Conservation (phyloP, 2,797 vertebrate genomes). For the Fistularia commersonii region DNA sequence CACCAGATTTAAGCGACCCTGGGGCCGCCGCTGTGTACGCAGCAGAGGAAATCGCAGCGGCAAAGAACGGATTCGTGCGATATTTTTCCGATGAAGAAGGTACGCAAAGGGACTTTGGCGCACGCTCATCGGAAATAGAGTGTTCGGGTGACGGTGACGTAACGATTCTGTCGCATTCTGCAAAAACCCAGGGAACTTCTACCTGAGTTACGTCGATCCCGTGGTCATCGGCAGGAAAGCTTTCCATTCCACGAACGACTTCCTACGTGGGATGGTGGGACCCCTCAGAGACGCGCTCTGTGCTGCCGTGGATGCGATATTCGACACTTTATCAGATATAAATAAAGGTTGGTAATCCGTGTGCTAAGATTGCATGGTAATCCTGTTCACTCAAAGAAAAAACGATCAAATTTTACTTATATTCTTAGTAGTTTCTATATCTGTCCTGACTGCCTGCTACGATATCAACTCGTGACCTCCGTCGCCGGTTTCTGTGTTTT, state of each 20-base stretch:
- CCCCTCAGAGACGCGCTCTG: slow-evolving; percentile 51
- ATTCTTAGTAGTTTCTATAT: neutral
- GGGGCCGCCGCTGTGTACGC: slow-evolving; percentile 53
- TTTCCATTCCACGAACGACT: slow-evolving; percentile 48
- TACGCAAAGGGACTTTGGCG: slow-evolving; percentile 16
- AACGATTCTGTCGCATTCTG: neutral
- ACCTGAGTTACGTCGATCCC: slow-evolving; percentile 67
- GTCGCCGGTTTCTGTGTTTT: slow-evolving; percentile 5
- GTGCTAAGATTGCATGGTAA: neutral
- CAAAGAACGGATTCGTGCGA: slow-evolving; percentile 60
- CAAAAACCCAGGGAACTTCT: slow-evolving; percentile 58
- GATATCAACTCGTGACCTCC: neutral
- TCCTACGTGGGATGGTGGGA: slow-evolving; percentile 31
- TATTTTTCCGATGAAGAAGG: slow-evolving; percentile 70
- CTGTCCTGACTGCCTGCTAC: neutral
- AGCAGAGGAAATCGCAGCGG: slow-evolving; percentile 60
- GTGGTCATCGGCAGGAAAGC: slow-evolving; percentile 53
- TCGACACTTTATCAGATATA: slow-evolving; percentile 40
- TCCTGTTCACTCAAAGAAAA: neutral
- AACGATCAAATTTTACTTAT: neutral
- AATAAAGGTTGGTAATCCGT: slow-evolving; percentile 42
- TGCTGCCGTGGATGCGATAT: slow-evolving; percentile 14
- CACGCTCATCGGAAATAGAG: neutral
- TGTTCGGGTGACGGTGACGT: too few relatives aligned
- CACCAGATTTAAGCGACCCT: slow-evolving; percentile 70